phyloP scores from a whole-genome alignment of 2,113 vertebrate genomes.

The Noturus placidus region DNA sequence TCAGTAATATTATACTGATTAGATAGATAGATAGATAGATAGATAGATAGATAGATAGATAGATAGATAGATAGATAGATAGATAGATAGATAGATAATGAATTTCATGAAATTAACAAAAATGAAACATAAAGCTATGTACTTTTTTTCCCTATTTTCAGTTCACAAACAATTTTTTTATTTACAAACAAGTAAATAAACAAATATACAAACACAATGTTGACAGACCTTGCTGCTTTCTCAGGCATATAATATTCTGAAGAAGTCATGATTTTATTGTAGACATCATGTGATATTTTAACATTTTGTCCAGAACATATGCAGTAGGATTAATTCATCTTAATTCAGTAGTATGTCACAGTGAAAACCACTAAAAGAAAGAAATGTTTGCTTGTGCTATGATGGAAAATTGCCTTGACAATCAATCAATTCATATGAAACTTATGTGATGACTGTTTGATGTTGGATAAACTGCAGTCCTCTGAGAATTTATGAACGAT shows the following conservation, averaged over 20 bases:
- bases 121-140: not conserved
- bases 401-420: not conserved
- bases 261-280: not conserved
- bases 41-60: no score
- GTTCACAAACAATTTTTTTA: no score
- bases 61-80: no score
- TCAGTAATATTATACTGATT: not conserved
- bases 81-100: no score
- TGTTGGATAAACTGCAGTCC: not conserved
- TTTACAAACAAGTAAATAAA: not conserved
- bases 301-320: not conserved
- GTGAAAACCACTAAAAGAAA: not conserved
- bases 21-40: no score
- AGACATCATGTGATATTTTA: constrained; percentile 28
- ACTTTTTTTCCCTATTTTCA: no score
- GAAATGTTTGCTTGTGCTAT: not conserved
- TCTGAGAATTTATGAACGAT: not conserved
- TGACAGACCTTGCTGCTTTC: not conserved
- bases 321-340: not conserved
- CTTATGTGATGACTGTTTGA: not conserved
- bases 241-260: not conserved
- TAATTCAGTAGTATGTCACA: not conserved
- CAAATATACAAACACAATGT: no score
- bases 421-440: not conserved
- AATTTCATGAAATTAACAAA: not conserved